Evolutionary conservation across 2,888 invertebrate genomes (phyloP).

Genomic region (Capitulum mitella): DNA sequence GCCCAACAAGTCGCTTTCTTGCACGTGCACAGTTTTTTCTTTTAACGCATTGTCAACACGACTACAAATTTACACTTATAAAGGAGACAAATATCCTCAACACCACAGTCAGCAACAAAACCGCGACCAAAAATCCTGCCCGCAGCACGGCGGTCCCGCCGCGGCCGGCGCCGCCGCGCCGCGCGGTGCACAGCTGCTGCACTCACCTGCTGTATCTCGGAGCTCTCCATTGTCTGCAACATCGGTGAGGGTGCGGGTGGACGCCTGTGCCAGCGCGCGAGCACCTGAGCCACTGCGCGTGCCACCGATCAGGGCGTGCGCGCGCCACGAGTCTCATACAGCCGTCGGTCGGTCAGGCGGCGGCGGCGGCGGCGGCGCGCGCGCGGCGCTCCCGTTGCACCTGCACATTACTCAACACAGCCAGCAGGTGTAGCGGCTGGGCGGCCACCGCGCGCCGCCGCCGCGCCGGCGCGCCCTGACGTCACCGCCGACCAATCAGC

Average conservation of each 20-base stretch:
- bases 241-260: neutral
- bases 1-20: no score
- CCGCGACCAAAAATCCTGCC: no score
- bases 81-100: no score
- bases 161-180: no score
- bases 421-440: neutral
- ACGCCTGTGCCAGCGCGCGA: neutral
- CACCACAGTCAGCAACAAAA: no score
- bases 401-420: slow-evolving; percentile 10
- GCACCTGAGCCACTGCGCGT: neutral
- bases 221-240: slow-evolving; percentile 11
- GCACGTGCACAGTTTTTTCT: no score
- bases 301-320: neutral
- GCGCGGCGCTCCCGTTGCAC: neutral
- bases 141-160: no score
- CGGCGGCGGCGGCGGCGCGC: neutral
- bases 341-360: neutral
- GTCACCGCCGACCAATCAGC: slow-evolving; percentile 6
- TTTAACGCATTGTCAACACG: no score
- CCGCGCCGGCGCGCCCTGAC: neutral
- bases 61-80: no score
- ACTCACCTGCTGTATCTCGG: slow-evolving; percentile 18
- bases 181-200: neutral
- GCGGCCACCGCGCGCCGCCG: neutral
- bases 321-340: neutral